Percentiles rank a stretch among this genome's conserved stretches.
phyloP scores from a whole-genome alignment of 2,888 invertebrate genomes.

The Platerodrilus igneus region DNA sequence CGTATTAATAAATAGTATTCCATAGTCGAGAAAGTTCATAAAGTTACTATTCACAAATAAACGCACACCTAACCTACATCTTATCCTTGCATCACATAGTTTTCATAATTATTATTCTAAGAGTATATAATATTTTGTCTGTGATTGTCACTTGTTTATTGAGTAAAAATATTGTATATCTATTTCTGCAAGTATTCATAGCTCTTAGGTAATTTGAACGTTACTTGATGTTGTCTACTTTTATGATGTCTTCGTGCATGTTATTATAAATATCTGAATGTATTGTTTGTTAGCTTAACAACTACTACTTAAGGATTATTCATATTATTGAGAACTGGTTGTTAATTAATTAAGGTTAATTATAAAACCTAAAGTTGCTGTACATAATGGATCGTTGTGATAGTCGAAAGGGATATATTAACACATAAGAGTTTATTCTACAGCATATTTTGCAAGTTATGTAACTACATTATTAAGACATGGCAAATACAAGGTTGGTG shows the following conservation, averaged over 20 bases:
- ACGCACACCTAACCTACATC: too few species aligned
- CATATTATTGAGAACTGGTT: constrained; percentile 15
- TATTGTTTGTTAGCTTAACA: constrained; percentile 30
- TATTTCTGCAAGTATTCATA: constrained; percentile 29
- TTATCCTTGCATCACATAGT: constrained; percentile 9
- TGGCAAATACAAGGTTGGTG: too few species aligned
- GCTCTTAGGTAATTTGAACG: constrained; percentile 25
- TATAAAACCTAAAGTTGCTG: constrained; percentile 13
- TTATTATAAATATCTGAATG: constrained; percentile 30
- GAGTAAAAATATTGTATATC: constrained; percentile 36
- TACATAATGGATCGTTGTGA: constrained; percentile 23
- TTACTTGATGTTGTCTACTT: constrained; percentile 27
- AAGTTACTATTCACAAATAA: too few species aligned
- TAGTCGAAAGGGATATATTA: constrained; percentile 15
- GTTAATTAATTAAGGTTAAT: constrained; percentile 11
- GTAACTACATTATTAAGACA: too few species aligned
- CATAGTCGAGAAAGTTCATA: background rate
- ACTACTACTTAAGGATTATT: constrained; percentile 18
- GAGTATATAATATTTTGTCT: constrained; percentile 39
- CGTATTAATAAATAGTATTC: constrained; percentile 5
- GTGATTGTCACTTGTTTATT: constrained; percentile 39
- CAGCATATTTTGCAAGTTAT: too few species aligned
- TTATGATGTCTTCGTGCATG: constrained; percentile 24
- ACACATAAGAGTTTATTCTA: too few species aligned
- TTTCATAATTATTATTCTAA: constrained; percentile 19